phyloP scores from a whole-genome alignment of 1,140 invertebrate species.

The Paralvinella palmiformis region DNA sequence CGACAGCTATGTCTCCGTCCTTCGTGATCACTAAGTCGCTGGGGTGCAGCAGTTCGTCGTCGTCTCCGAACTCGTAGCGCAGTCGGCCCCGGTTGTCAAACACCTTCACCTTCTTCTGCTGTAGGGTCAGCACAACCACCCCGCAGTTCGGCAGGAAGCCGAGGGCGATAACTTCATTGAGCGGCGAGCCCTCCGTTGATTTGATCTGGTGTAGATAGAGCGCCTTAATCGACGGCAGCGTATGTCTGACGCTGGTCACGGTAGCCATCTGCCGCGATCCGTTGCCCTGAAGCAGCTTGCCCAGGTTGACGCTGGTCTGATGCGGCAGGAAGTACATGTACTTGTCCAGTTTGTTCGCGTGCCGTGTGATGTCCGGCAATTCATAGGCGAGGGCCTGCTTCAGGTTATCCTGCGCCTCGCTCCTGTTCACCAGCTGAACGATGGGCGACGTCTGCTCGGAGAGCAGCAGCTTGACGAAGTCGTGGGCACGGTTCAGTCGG shows the following conservation, averaged over 20 bases:
- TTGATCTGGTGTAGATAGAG: conserved; percentile 8
- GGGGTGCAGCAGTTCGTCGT: conserved; percentile 13
- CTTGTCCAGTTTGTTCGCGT: conserved; percentile 8
- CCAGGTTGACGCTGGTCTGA: background rate
- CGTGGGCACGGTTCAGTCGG: conserved; percentile 12
- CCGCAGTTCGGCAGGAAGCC: conserved; percentile 8
- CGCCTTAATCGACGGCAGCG: conserved; percentile 1
- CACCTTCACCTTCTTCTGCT: conserved; percentile 3
- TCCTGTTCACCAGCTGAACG: conserved; percentile 9
- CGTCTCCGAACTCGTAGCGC: conserved; percentile 14
- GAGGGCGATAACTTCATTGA: conserved; percentile 8
- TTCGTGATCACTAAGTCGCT: conserved; percentile 8
- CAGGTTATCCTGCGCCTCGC: conserved; percentile 7
- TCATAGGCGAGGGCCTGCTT: conserved; percentile 11
- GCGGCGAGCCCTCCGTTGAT: background rate
- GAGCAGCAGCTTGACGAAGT: conserved; percentile 11
- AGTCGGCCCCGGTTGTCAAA: background rate
- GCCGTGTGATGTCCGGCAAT: conserved; percentile 8
- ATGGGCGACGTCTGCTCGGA: conserved; percentile 15
- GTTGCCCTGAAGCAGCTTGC: conserved; percentile 1
- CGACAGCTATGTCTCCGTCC: conserved; percentile 14
- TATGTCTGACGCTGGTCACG: background rate
- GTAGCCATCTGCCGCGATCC: background rate
- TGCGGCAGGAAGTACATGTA: conserved; percentile 14
- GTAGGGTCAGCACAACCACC: conserved; percentile 6